phyloP scores from a whole-genome alignment of 2,888 invertebrate species.

The Mamestra brassicae region DNA sequence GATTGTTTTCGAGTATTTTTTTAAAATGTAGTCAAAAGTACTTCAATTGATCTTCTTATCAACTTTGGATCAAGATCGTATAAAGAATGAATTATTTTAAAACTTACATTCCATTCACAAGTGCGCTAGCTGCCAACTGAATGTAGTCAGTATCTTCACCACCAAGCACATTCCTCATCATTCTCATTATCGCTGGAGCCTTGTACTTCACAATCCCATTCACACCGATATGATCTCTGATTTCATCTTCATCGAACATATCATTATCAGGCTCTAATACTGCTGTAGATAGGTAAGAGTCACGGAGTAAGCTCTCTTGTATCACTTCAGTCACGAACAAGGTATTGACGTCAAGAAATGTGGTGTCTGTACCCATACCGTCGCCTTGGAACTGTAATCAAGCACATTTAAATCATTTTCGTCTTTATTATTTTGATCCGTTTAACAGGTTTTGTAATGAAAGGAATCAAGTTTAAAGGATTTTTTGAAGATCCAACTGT shows the following conservation, averaged over 20 bases:
- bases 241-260: constrained; percentile 73
- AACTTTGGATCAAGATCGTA: no score
- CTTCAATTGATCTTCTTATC: no score
- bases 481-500: not conserved
- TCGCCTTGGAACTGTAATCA: constrained; percentile 76
- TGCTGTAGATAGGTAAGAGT: constrained; percentile 71
- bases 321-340: constrained; percentile 83
- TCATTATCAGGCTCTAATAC: constrained; percentile 70
- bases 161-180: constrained; percentile 77
- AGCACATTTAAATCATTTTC: not conserved
- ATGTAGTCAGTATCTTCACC: constrained; percentile 75
- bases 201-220: constrained; percentile 79
- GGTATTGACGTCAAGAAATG: constrained; percentile 78
- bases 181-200: constrained; percentile 81
- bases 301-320: constrained; percentile 82
- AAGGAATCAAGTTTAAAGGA: not conserved
- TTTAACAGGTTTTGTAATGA: not conserved
- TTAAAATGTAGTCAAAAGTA: no score
- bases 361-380: constrained; percentile 63
- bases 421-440: not conserved
- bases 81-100: not conserved
- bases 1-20: no score
- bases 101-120: constrained; percentile 76
- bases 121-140: constrained; percentile 71
- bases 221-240: constrained; percentile 72